phyloP scores from a whole-genome alignment of 2,888 invertebrate species.

The Dione vanillae region DNA sequence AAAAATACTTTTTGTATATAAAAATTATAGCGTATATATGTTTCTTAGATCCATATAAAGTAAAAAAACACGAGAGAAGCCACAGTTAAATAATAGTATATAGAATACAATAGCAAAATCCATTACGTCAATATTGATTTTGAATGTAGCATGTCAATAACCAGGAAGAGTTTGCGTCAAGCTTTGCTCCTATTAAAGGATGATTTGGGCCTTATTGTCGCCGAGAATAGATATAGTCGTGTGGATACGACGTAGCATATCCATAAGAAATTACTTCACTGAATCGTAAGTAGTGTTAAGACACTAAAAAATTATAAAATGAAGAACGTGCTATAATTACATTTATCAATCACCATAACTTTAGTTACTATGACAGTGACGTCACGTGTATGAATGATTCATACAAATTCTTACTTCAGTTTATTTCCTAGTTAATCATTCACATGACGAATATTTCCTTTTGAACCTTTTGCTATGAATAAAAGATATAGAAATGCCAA shows the following conservation, averaged over 20 bases:
- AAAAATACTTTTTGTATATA: no score
- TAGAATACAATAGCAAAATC: background rate
- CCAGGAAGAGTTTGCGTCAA: conserved; percentile 44
- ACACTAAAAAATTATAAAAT: background rate
- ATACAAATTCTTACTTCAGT: conserved; percentile 26
- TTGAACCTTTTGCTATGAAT: conserved; percentile 19
- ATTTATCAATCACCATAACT: background rate
- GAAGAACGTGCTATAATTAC: background rate
- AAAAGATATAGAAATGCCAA: conserved; percentile 27
- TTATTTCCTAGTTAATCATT: conserved; percentile 39
- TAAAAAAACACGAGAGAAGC: no score
- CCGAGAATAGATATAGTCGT: conserved; percentile 45
- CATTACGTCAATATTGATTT: conserved; percentile 12
- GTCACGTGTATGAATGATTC: conserved; percentile 32
- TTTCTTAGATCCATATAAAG: no score
- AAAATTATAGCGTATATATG: no score
- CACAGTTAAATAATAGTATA: background rate
- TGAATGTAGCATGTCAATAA: conserved; percentile 29
- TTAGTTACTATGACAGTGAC: background rate
- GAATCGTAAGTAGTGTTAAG: no score
- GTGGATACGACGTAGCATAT: conserved; percentile 42
- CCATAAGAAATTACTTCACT: no score
- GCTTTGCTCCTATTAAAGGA: conserved; percentile 58
- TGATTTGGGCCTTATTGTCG: conserved; percentile 78
- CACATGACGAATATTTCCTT: conserved; percentile 42